Evolutionary conservation across 2,888 invertebrate species (phyloP), one percentile per base, ranked within the genome.

Genomic region (Ctena decussata): DNA sequence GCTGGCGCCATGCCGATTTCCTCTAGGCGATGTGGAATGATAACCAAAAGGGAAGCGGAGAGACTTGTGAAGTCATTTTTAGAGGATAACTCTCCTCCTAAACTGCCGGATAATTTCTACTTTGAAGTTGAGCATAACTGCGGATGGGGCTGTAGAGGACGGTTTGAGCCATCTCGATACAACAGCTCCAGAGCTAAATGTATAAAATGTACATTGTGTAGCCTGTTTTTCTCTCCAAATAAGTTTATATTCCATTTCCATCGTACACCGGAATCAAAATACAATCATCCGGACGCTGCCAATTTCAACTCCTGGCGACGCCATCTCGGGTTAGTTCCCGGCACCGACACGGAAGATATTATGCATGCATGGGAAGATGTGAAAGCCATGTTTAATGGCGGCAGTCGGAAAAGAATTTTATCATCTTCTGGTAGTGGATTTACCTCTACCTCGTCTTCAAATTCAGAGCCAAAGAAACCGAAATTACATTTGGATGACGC

Each of bases 201-300:
- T 96, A 99, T 99, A 93, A 98, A 98, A 95, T 99, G 99, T 96
- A 96, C 97, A 21, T 97, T 97, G 94, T 99, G 99, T 94, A 98
- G 98, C n/a, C 96, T 99, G 69, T 99, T 98, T 96, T 99, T 99
- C 96, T 99, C 99, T 0, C 99, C 99, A 6, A 99, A 99, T 96
- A 99, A 99, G 96, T 99, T 99, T 96, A 99, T 99, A 93, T 99
- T 99, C 96, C 99, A 99, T 95, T 99, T 99, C 0, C 99, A 99
- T 95, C 93, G 95, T 32, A 97, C 98, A 12, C 91, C 94, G 1
- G 93, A 92, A 1, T 87, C 92, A 41, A 94, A 93, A 94, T 99
- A 98, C 96, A 97, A 98, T 11, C 99, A 99, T 94, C 99, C 99
- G 0, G 99, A 99, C 95, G 99, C 99, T 5, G 99, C 99, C 21